phyloP scores from a whole-genome alignment of 1,140 invertebrate species.

The Varroa destructor region DNA sequence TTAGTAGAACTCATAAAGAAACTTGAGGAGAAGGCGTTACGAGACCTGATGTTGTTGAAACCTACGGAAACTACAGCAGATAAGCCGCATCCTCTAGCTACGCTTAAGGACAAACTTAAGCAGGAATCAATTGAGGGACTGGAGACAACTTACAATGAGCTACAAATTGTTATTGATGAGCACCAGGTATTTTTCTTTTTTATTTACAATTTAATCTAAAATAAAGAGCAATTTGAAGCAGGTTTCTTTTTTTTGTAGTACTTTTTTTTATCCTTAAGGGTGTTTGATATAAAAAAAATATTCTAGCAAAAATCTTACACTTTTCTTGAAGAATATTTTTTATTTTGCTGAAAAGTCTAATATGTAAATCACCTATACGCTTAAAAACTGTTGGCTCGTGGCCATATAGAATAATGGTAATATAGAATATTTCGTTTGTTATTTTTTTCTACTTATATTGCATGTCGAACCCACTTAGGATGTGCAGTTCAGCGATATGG shows the following conservation, averaged over 20 bases:
- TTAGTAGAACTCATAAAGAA: slow-evolving; percentile 7
- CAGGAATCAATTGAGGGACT: not conserved
- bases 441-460: too few relatives aligned
- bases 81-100: slow-evolving; percentile 12
- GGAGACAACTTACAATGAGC: not conserved
- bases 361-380: too few relatives aligned
- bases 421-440: too few relatives aligned
- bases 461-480: too few relatives aligned
- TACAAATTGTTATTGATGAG: not conserved
- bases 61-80: not conserved
- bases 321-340: not conserved
- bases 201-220: too few relatives aligned
- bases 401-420: too few relatives aligned
- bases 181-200: not conserved
- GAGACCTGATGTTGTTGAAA: not conserved
- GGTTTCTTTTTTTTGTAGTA: too few relatives aligned
- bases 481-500: too few relatives aligned
- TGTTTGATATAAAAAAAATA: slow-evolving; percentile 30
- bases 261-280: too few relatives aligned
- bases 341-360: too few relatives aligned
- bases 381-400: too few relatives aligned
- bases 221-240: too few relatives aligned
- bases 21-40: slow-evolving; percentile 3
- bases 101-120: slow-evolving; percentile 13
- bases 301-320: slow-evolving; percentile 36